Evolutionary conservation across 2,113 vertebrate genomes (phyloP).

Genomic region (Morone saxatilis): DNA sequence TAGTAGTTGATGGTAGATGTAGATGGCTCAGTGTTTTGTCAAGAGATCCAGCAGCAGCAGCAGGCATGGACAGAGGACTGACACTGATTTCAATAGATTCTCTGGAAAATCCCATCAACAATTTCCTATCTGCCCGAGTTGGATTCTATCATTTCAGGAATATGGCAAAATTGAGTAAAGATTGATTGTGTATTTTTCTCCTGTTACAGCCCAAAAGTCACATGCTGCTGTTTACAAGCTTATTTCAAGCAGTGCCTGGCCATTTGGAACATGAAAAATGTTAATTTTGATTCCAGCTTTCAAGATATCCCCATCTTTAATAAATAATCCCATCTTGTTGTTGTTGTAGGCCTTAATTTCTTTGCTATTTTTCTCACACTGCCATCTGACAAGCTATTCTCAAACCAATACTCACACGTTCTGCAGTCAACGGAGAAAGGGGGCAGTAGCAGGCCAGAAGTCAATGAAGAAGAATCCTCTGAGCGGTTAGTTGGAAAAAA

Average conservation of each 20-base stretch:
- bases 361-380: conserved; percentile 6
- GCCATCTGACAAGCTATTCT: not conserved
- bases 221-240: conserved; percentile 8
- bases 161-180: conserved; percentile 23
- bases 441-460: not conserved
- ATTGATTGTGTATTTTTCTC: conserved; percentile 26
- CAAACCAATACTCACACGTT: not conserved
- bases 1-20: no score
- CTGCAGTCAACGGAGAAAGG: not conserved
- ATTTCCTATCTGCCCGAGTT: conserved; percentile 12
- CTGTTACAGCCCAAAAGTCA: not conserved
- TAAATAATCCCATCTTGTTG: conserved; percentile 12
- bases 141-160: conserved; percentile 13
- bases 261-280: not conserved
- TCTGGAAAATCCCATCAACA: conserved; percentile 45
- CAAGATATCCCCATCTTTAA: not conserved
- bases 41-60: conserved; percentile 10
- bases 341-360: not conserved
- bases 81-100: conserved; percentile 13
- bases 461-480: not conserved
- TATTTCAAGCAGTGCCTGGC: not conserved
- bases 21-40: conserved; percentile 13
- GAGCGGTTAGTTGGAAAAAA: not conserved
- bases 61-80: not conserved
- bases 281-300: conserved; percentile 9